Base-by-base conservation (phyloP, 2,888 invertebrate genomes). In the Patella caerulea region DNA sequence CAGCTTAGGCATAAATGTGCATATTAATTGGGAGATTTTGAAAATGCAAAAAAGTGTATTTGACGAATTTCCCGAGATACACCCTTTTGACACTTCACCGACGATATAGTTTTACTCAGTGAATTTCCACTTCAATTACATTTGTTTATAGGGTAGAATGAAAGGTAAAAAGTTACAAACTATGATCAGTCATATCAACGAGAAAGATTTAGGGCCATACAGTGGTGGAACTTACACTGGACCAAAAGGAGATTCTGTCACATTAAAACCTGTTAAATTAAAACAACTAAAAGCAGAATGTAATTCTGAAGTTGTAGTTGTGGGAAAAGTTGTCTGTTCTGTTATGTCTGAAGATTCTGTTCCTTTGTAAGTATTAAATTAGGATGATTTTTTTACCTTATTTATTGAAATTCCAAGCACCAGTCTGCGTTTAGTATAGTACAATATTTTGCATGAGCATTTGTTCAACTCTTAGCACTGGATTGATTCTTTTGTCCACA, bases 271-370 rank as follows among this genome's bases (percentile, higher is more conserved):
- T 81, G 91, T 92, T 11, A 89, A 90, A 2, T 89, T 96, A 17
- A 92, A 92, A 59, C 92, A 93, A 59, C 91, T 96, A 78, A 91
- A 92, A 73, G 92, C 93, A 5, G 96, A 95, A 3, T 86, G 93
- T 14, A 96, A 96, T 88, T 91, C 93, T 24, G 88, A 94, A 82
- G 94, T 94, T 87, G 94, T 96, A 0, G 91, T 96, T 1, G 90
- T 95, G 78, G 96, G 96, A 3, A 95, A 94, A 90, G 96, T 97
- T 34, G 95, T 96, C 3, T 96, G 96, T 85, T 95, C 95, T 80
- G 94, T 96, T 82, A 94, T 94, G 82, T 94, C 94, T 85, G 95
- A 95, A 74, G 95, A 95, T 86, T 93, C 94, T 71, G 95, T 96
- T 73, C 96, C 89, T 19, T 90, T 90, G 90, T 90, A 84, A 86